phyloP scores from a whole-genome alignment of 2,113 vertebrate genomes.

The Sitta europaea region DNA sequence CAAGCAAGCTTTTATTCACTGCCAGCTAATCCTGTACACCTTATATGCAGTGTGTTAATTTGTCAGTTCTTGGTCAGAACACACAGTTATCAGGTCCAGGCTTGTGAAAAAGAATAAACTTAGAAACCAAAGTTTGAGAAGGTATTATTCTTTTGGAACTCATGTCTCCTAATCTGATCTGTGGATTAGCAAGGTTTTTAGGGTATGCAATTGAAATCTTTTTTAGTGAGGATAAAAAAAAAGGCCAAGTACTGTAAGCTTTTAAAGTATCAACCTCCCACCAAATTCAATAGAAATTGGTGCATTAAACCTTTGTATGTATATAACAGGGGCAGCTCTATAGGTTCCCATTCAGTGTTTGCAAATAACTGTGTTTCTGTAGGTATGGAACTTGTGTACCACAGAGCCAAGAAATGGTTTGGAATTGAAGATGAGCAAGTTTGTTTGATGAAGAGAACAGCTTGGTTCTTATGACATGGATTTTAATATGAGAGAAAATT shows the following conservation, averaged over 20 bases:
- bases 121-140: neutral
- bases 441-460: neutral
- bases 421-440: neutral
- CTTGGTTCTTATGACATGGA: neutral
- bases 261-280: neutral
- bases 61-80: neutral
- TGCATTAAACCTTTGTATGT: neutral
- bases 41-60: neutral
- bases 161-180: neutral
- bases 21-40: fast-evolving
- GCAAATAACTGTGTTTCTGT: neutral
- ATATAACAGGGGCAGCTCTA: neutral
- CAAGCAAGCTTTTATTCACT: neutral
- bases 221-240: neutral
- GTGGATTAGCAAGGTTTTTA: neutral
- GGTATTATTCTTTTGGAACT: neutral
- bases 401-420: neutral
- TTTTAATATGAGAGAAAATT: neutral
- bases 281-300: neutral
- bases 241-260: neutral
- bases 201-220: neutral
- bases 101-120: neutral
- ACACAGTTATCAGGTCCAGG: neutral
- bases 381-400: neutral
- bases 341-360: neutral